phyloP scores from a whole-genome alignment of 1,140 invertebrate species.

The Cotesia vestalis region DNA sequence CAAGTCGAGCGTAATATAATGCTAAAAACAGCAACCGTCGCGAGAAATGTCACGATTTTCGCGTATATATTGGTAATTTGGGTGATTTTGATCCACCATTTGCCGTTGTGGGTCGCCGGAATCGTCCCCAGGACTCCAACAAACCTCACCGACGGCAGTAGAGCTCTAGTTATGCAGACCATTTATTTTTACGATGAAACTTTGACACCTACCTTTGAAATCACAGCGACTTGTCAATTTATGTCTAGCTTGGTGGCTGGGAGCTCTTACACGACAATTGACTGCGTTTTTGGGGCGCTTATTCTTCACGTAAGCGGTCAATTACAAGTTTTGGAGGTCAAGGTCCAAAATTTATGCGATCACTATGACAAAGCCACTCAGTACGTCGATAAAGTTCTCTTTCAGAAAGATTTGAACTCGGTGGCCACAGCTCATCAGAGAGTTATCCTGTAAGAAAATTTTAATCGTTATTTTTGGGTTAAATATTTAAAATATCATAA shows the following conservation, averaged over 20 bases:
- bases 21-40: constrained; percentile 10
- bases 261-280: background rate
- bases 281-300: background rate
- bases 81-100: background rate
- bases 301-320: constrained; percentile 16
- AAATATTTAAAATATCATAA: too few species aligned
- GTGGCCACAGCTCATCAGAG: background rate
- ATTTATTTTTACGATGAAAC: constrained; percentile 14
- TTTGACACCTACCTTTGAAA: background rate
- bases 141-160: background rate
- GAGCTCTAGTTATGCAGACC: background rate
- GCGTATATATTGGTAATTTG: constrained; percentile 12
- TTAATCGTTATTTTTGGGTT: background rate
- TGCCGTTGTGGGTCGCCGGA: constrained; percentile 11
- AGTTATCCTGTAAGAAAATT: background rate
- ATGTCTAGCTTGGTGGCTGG: background rate
- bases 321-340: background rate
- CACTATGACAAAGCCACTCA: background rate
- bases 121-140: background rate
- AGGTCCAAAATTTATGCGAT: background rate
- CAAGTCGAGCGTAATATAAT: background rate
- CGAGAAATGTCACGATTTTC: background rate
- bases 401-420: background rate
- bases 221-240: background rate
- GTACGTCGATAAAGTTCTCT: background rate